Percentiles rank a stretch among this genome's conserved stretches.
These are phyloP conservation scores for Meiosimyza platycephala DNA, from an alignment of 2,888 invertebrate species.

Conservation along the genomic window DNA sequence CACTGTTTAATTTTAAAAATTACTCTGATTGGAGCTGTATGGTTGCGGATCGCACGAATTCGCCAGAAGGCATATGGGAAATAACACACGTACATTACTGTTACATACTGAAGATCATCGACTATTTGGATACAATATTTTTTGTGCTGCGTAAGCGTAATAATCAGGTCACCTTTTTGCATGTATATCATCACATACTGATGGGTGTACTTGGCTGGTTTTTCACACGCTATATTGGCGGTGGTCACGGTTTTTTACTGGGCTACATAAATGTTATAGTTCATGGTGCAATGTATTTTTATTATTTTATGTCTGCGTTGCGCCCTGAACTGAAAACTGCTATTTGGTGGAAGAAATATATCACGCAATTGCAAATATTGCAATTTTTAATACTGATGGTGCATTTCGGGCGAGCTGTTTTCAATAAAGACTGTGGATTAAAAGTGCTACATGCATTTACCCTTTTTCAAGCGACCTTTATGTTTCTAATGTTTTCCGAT, in stretches of 20 bases:
- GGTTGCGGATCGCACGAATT: background rate
- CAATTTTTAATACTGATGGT: slow-evolving; percentile 74
- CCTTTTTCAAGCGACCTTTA: slow-evolving; percentile 3
- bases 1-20: background rate
- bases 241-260: slow-evolving; percentile 75
- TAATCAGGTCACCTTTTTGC: slow-evolving; percentile 76
- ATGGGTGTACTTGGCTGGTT: slow-evolving; percentile 76
- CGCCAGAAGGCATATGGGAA: background rate
- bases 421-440: slow-evolving; percentile 72
- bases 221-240: slow-evolving; percentile 71
- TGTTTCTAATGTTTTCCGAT: slow-evolving; percentile 30
- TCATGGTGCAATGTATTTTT: slow-evolving; percentile 84
- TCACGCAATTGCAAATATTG: slow-evolving; percentile 83
- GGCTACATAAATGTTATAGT: slow-evolving; percentile 80
- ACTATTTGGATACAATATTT: slow-evolving; percentile 76
- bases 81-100: slow-evolving; percentile 69
- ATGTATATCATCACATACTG: slow-evolving; percentile 60
- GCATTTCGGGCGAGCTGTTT: slow-evolving; percentile 69
- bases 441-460: slow-evolving; percentile 57
- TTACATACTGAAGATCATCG: slow-evolving; percentile 72
- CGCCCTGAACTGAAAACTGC: slow-evolving; percentile 77
- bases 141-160: slow-evolving; percentile 77
- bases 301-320: slow-evolving; percentile 81
- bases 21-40: slow-evolving; percentile 18
- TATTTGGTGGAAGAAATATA: slow-evolving; percentile 80